Evolutionary conservation across 2,113 vertebrate genomes (phyloP), one percentile per base, ranked within the genome.

Genomic region (Xenopus laevis): DNA sequence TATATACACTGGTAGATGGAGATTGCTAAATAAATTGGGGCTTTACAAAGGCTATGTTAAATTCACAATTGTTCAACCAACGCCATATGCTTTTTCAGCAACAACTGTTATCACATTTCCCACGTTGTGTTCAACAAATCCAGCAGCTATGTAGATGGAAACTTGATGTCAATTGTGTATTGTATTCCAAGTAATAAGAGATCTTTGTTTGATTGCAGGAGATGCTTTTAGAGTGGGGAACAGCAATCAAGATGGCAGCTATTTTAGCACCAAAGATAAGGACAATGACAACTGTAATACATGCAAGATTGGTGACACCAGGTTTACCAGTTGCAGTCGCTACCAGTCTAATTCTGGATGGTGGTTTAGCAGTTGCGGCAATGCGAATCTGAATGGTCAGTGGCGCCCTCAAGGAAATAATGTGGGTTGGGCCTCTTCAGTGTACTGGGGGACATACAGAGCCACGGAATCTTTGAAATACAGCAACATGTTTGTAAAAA

Each of bases 361-460:
- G 90, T 90, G 89, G 89, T 91, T 79, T 82, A 90, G 87, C 62
- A 60, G 79, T 47, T 91, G 90, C 21, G 88, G 87, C 10, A 87
- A 86, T 7, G 86, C 88, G 57, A 52, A 58, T 60, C 80, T 91
- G 10, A 81, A 90, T 0, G 85, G 90, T 0, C 33, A 82, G 0
- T 91, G 86, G 86, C 83, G 87, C 67, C 67, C 84, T 1, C 13
- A 7, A 0, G 79, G 60, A 4, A 0, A 87, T 0, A 68, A 90
- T 75, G n/a, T 79, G 0, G 82, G 81, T 12, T 90, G 86, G 86
- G 46, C 52, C 0, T 87, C 86, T 6, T 88, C 86, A 12, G 67
- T 91, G 55, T 66, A 86, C 79, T 90, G 89, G 90, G 2, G 3
- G 9, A 90, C 87, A 13, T 89, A 86, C 87, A 87, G 75, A 87